Conservation (phyloP, 1,140 invertebrate genomes). For the Plectrocnemia conspersa region DNA sequence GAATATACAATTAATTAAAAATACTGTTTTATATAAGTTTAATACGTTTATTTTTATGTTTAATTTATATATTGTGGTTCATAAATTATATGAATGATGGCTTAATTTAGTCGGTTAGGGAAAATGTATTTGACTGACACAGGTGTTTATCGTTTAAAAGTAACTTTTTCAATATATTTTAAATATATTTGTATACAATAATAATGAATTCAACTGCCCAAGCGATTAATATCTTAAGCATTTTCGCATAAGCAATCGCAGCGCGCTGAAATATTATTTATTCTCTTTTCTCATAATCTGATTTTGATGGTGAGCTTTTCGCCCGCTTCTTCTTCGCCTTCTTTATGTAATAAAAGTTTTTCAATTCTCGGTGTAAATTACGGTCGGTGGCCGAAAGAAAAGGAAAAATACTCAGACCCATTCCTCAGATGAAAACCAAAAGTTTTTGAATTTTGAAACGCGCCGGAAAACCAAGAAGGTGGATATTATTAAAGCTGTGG, state of each 20-base stretch:
- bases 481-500: conserved; percentile 21
- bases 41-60: too few species aligned
- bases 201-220: too few species aligned
- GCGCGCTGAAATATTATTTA: conserved; percentile 19
- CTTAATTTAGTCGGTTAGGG: too few species aligned
- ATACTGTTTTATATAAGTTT: too few species aligned
- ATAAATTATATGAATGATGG: too few species aligned
- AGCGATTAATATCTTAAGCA: too few species aligned
- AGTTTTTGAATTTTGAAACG: conserved; percentile 25
- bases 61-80: too few species aligned
- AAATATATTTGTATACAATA: too few species aligned
- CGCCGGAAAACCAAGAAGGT: conserved; percentile 9
- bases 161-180: too few species aligned
- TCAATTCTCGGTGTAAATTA: conserved; percentile 25
- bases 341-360: conserved; percentile 18
- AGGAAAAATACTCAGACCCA: conserved; percentile 17
- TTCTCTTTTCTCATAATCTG: conserved; percentile 17
- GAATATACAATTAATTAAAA: too few species aligned
- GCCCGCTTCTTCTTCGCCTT: conserved; percentile 1
- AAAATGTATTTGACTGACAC: too few species aligned
- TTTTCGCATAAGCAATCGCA: background rate
- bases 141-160: too few species aligned
- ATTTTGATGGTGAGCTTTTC: conserved; percentile 8
- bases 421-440: conserved; percentile 19
- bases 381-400: conserved; percentile 5